Evolutionary conservation across 2,888 invertebrate species (phyloP), one percentile per base, ranked within the genome.

Genomic region (Agonum fuliginosum): DNA sequence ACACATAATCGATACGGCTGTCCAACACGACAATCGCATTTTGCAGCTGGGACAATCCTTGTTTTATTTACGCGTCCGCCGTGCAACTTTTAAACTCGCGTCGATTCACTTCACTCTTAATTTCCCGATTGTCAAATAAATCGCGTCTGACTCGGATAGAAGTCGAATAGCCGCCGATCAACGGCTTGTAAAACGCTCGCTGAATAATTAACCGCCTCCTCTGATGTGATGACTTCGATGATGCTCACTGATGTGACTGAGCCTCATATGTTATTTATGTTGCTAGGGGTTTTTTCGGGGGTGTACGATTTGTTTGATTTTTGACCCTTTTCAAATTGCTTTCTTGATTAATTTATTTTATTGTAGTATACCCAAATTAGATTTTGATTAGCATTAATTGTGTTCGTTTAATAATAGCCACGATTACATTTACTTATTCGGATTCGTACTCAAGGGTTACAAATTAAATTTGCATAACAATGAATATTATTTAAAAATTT

Each of bases 1-100:
- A 79, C 80, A 79, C 78, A 78, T 80, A 81, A 82, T 81, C 81
- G 81, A 81, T 81, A 79, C 43, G 74, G 17, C 78, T 79, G 80
- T 80, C 79, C 79, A 78, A 82, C 82, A 82, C 69, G 81, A 79
- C 79, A 79, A 79, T 80, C 80, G 81, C 81, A 81, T 82, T 81
- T 81, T 79, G 79, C 79, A 79, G 70, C 65, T 75, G 76, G 78
- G 78, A 77, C 46, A 79, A 81, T 79, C 75, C 78, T 76, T 81
- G 80, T 82, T 82, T 82, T 81, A 81, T 82, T 81, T 80, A 80
- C 80, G 51, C 73, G 17, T 2, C 77, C 79, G 70, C 79, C 79
- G 67, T 79, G 80, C 80, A 80, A 78, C 75, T 79, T 80, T 80
- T 79, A 80, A 80, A 79, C 70, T 78, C 75, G 62, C 78, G 71